Evolutionary conservation across 2,113 vertebrate species (phyloP).

Genomic region (Geococcyx californianus): DNA sequence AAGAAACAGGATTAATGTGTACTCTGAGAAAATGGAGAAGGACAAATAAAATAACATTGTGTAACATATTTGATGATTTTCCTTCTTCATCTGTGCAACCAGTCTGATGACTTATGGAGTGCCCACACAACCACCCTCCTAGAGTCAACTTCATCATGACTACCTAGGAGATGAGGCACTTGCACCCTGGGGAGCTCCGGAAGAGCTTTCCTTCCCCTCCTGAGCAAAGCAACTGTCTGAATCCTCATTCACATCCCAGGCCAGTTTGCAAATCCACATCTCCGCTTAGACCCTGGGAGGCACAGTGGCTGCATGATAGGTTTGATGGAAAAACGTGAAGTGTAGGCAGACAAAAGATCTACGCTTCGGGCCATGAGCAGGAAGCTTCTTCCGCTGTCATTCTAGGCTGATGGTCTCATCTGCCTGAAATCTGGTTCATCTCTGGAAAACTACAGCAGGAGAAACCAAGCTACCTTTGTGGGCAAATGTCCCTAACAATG

Average conservation of each 20-base stretch:
- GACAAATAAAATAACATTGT: background rate
- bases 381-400: background rate
- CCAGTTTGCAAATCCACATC: background rate
- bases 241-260: background rate
- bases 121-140: background rate
- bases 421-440: background rate
- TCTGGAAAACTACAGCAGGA: background rate
- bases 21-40: background rate
- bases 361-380: fast-evolving
- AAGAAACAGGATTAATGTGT: background rate
- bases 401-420: background rate
- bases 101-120: background rate
- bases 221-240: background rate
- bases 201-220: background rate
- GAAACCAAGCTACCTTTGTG: background rate
- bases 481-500: background rate
- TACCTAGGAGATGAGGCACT: background rate
- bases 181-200: fast-evolving
- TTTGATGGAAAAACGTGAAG: background rate
- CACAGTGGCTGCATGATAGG: background rate
- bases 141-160: background rate
- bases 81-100: background rate
- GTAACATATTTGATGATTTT: background rate
- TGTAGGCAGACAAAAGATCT: background rate
- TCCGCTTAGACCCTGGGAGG: background rate